Evolutionary conservation across 1,140 invertebrate species (phyloP), one percentile per base, ranked within the genome.

Genomic region (Homarus americanus): DNA sequence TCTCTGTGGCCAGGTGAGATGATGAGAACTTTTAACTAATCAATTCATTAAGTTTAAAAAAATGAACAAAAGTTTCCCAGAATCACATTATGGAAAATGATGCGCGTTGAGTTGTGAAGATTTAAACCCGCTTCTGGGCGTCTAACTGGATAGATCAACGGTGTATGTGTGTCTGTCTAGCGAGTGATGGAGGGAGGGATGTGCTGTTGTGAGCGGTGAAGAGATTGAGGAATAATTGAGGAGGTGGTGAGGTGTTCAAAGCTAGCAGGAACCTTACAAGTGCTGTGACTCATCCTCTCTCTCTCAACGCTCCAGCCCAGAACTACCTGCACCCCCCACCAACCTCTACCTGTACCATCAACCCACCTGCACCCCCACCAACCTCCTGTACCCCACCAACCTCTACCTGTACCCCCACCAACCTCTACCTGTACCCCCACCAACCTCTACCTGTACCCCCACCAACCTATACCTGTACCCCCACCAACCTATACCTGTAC

Each of bases 261-360:
- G n/a, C n/a, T n/a, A 24, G 63, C n/a, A 69, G 24, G 17, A 69
- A 32, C 63, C 63, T 24, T 69, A 69, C 63, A 69, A 69, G 63
- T 69, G 63, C 63, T 69, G n/a, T 69, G 63, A 69, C n/a, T 69
- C 63, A 69, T n/a, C 63, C 28, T 69, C 63, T 49, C 44, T n/a
- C 44, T 49, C 44, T 15, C 20, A 58, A 24, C 53, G 53, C 53
- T 58, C 5, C 53, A 24, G 17, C 20, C 24, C 17, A 4, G 15
- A 58, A 58, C 53, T 58, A 0, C 53, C 53, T 58, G 17, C 20
- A 58, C 20, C 17, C 17, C 53, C 17, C 53, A 9, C 17, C 53
- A 58, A 3, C 53, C 53, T 20, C 53, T 58, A 17, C 53, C 7
- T 58, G n/a, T n/a, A n/a, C n/a, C n/a, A n/a, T n/a, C n/a, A n/a